Percentiles rank a stretch among this genome's conserved stretches.
Conservation (phyloP, 1,140 invertebrate genomes). For the Antheraea mylitta region DNA sequence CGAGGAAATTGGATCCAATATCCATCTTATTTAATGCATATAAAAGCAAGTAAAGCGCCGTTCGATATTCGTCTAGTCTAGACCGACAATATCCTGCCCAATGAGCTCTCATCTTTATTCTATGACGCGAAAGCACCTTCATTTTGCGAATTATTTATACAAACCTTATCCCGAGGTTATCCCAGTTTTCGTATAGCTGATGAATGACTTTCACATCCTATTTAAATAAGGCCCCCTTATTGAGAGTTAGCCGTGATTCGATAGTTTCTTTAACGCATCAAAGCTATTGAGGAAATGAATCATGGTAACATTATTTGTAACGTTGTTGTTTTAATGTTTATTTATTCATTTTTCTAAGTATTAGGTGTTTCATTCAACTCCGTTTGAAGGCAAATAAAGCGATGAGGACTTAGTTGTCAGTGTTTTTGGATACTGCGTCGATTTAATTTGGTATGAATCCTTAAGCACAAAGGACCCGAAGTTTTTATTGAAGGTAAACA, state of each 20-base stretch:
- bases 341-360: not conserved
- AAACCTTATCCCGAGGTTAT: constrained; percentile 22
- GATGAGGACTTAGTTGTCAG: no score
- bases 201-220: constrained; percentile 37
- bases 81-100: constrained; percentile 25
- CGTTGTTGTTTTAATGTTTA: not conserved
- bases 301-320: not conserved
- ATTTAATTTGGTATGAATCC: no score
- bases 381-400: no score
- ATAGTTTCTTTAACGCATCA: constrained; percentile 5
- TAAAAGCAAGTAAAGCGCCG: constrained; percentile 19
- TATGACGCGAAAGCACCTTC: constrained; percentile 44
- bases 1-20: constrained; percentile 13
- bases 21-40: constrained; percentile 31
- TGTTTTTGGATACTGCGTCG: no score
- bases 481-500: no score
- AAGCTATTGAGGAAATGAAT: not conserved
- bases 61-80: constrained; percentile 28
- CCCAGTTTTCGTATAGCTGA: constrained; percentile 24
- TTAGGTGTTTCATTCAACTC: no score
- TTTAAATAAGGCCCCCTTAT: constrained; percentile 11
- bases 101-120: constrained; percentile 63
- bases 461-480: no score
- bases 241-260: constrained; percentile 1
- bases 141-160: constrained; percentile 54